These are phyloP conservation scores for Eumacrocentrus americanus DNA, from an alignment of 2,888 invertebrate genomes.

Conservation along the genomic window DNA sequence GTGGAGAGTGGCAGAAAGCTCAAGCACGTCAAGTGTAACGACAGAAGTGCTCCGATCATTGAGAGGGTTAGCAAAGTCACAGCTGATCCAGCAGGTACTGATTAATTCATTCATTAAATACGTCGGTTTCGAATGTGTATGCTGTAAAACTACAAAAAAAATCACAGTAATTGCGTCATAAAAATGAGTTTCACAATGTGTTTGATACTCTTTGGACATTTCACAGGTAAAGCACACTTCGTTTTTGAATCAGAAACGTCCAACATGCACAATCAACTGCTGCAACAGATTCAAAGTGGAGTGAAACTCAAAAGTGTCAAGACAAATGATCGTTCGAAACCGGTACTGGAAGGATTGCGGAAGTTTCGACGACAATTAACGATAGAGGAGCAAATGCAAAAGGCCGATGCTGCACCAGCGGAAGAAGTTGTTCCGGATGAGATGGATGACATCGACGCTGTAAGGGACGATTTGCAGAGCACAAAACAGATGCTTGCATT, in stretches of 20 bases:
- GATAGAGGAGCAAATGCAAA: slow-evolving; percentile 86
- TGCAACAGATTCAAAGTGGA: slow-evolving; percentile 82
- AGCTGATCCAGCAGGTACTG: slow-evolving; percentile 54
- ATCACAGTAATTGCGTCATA: no score
- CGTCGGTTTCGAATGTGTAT: no score
- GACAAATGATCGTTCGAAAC: slow-evolving; percentile 87
- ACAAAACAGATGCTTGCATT: slow-evolving; percentile 89
- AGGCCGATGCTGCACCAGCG: slow-evolving; percentile 65
- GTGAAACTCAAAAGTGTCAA: slow-evolving; percentile 76
- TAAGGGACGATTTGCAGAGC: slow-evolving; percentile 88
- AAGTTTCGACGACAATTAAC: slow-evolving; percentile 90
- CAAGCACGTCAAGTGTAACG: slow-evolving; percentile 84
- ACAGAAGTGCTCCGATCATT: slow-evolving; percentile 66
- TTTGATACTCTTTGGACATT: slow-evolving; percentile 23
- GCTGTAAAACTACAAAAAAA: no score
- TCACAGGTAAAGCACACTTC: slow-evolving; percentile 75
- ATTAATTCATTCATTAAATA: no score
- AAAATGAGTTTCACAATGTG: slow-evolving; percentile 12
- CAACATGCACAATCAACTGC: slow-evolving; percentile 78
- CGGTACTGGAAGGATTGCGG: slow-evolving; percentile 79
- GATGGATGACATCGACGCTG: slow-evolving; percentile 89
- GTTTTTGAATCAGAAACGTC: slow-evolving; percentile 86
- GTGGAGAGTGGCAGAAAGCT: slow-evolving; percentile 82
- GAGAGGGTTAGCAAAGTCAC: slow-evolving; percentile 58
- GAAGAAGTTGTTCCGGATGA: slow-evolving; percentile 74